Percentiles rank a stretch among this genome's conserved stretches.
Evolutionary conservation across 1,140 invertebrate species (phyloP).

Genomic region (Drosophila dunni): DNA sequence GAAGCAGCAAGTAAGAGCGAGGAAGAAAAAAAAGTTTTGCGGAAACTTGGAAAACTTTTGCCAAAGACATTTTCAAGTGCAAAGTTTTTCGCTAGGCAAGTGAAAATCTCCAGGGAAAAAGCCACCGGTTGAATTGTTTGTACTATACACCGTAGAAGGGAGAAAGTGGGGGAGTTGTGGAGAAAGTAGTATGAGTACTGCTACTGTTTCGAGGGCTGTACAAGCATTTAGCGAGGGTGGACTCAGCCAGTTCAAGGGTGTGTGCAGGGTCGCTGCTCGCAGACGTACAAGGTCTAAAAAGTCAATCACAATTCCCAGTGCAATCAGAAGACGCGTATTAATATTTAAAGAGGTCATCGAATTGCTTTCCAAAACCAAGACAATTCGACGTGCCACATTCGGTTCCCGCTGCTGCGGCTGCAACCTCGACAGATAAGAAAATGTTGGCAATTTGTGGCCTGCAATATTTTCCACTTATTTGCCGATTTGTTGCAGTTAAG

Average conservation of each 20-base stretch:
- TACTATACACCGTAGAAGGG: slow-evolving; percentile 12
- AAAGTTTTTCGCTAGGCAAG: slow-evolving; percentile 64
- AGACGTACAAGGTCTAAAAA: slow-evolving; percentile 67
- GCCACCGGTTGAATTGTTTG: slow-evolving; percentile 57
- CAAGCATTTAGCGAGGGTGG: slow-evolving; percentile 49
- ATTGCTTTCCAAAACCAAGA: slow-evolving; percentile 59
- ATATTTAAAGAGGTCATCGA: slow-evolving; percentile 83
- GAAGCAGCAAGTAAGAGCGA: neutral
- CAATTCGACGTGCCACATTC: slow-evolving; percentile 4
- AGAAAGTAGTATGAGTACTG: neutral
- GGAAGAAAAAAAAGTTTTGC: slow-evolving; percentile 44
- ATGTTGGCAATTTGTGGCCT: slow-evolving; percentile 72
- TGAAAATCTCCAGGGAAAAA: slow-evolving; percentile 51
- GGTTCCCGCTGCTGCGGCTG: slow-evolving; percentile 27
- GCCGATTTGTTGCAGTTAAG: slow-evolving; percentile 79
- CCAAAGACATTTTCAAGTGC: slow-evolving; percentile 72
- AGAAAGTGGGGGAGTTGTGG: neutral
- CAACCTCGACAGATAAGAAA: slow-evolving; percentile 46
- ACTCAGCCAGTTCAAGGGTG: slow-evolving; percentile 31
- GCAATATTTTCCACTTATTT: slow-evolving; percentile 82
- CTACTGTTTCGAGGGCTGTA: neutral
- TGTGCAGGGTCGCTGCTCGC: slow-evolving; percentile 20
- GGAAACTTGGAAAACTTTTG: slow-evolving; percentile 57
- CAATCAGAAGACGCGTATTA: slow-evolving; percentile 80
- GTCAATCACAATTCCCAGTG: slow-evolving; percentile 83